Base-by-base conservation (phyloP, 2,888 invertebrate species). In the Drosophila meridionalis region DNA sequence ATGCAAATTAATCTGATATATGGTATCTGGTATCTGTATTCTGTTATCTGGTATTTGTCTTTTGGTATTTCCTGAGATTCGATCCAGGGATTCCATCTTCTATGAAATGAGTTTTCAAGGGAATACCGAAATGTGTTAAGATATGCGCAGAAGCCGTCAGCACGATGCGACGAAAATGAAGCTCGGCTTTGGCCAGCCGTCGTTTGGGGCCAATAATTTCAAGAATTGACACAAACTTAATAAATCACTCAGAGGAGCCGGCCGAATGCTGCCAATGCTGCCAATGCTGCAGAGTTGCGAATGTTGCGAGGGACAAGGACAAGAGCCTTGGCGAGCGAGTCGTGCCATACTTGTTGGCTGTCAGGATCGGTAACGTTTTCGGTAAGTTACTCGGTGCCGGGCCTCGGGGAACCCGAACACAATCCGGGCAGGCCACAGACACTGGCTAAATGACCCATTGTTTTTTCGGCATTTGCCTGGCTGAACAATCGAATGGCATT, bases 331-430 rank as follows among this genome's bases (percentile, higher is more conserved):
- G 45, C 43, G 45, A 45, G 9, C 66, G 56, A 72, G 85, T 91
- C 92, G 90, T 91, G 91, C 91, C 79, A 81, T 82, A 83, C 90
- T 90, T 91, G 91, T 91, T 89, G 89, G 82, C 90, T 92, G 91
- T 90, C 91, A 90, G 87, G 83, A 90, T 80, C 68, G 87, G 90
- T 69, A 86, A 80, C 89, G 83, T 74, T 76, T 74, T 80, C 71
- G 77, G 60, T 73, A 73, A 78, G 71, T 69, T 68, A 71, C 56
- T 45, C 58, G 61, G 32, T 38, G 53, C 52, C 60, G 60, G 55
- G 57, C 47, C 9, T 60, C 32, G 63, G 34, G 36, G 32, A 52
- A 65, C 26, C 57, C 42, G 61, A 45, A 43, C 56, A 28, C 50
- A 73, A 20, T 40, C 32, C 52, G 45, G 28, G 20, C 40, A 55